A percentile compares a stretch with the other conserved stretches of the same genome.
Conservation (phyloP, 2,113 vertebrate species). For the Probosciger aterrimus region DNA sequence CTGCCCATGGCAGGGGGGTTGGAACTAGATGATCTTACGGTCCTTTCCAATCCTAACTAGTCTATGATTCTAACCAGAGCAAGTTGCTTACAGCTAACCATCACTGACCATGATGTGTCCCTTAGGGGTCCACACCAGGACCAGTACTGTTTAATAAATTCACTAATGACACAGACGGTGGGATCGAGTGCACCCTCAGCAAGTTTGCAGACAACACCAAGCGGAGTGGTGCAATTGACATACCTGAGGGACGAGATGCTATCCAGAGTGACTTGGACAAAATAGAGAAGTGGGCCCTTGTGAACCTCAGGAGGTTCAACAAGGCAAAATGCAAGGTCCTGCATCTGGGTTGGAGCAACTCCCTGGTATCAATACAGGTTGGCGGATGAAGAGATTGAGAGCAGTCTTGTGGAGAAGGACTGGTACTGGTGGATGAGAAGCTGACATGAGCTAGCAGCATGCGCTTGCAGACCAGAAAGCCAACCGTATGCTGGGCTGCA, state of each 20-base stretch:
- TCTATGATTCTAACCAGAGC: neutral
- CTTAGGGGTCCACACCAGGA: neutral
- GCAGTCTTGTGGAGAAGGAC: neutral
- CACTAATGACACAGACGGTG: neutral
- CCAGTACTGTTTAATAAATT: neutral
- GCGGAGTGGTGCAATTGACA: neutral
- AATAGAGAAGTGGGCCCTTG: neutral
- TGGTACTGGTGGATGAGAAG: neutral
- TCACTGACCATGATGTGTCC: neutral
- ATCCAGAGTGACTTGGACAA: neutral
- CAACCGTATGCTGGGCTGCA: rapidly evolving
- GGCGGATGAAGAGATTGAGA: neutral
- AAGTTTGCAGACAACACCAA: neutral
- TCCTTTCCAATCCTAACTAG: no score
- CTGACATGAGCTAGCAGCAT: neutral
- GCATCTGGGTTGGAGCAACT: neutral
- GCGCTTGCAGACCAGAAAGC: rapidly evolving
- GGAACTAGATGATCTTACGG: no score
- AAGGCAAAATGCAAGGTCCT: neutral
- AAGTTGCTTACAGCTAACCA: neutral
- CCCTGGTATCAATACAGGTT: rapidly evolving
- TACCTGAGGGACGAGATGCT: neutral
- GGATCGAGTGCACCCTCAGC: neutral
- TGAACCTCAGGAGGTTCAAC: neutral
- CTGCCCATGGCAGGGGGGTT: no score